A percentile compares a stretch with the other conserved stretches of the same genome.
Evolutionary conservation across 1,140 invertebrate species (phyloP).

Genomic region (Pogonomyrmex californicus): DNA sequence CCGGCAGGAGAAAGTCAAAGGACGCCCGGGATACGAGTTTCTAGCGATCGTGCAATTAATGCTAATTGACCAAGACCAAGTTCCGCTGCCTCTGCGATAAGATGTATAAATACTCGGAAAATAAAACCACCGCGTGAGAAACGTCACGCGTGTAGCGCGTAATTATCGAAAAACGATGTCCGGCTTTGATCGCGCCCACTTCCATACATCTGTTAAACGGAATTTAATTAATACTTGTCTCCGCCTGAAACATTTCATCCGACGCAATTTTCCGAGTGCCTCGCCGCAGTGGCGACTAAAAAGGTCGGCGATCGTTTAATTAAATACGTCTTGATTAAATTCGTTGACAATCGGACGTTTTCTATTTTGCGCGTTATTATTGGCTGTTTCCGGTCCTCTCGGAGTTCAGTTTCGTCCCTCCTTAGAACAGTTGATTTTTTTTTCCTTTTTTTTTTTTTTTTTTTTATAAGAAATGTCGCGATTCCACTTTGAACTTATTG

Average conservation of each 20-base stretch:
- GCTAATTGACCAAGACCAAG: constrained; percentile 40
- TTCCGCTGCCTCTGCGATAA: constrained; percentile 2
- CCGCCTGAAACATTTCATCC: constrained; percentile 16
- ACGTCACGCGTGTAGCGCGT: neutral
- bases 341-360: constrained; percentile 5
- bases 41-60: constrained; percentile 21
- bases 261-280: neutral
- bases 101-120: neutral
- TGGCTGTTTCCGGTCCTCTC: neutral
- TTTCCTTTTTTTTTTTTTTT: neutral
- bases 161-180: constrained; percentile 52
- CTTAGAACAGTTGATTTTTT: neutral
- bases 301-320: constrained; percentile 1
- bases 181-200: neutral
- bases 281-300: neutral
- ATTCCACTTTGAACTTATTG: constrained; percentile 38
- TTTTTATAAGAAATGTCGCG: constrained; percentile 15
- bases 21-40: neutral
- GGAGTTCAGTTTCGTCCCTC: neutral
- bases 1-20: constrained; percentile 38
- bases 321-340: constrained; percentile 23
- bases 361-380: constrained; percentile 14
- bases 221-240: constrained; percentile 56
- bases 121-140: constrained; percentile 17
- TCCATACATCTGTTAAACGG: constrained; percentile 24